These are phyloP conservation scores for Prochilodus magdalenae DNA, from an alignment of 2,113 vertebrate genomes.

Conservation along the genomic window DNA sequence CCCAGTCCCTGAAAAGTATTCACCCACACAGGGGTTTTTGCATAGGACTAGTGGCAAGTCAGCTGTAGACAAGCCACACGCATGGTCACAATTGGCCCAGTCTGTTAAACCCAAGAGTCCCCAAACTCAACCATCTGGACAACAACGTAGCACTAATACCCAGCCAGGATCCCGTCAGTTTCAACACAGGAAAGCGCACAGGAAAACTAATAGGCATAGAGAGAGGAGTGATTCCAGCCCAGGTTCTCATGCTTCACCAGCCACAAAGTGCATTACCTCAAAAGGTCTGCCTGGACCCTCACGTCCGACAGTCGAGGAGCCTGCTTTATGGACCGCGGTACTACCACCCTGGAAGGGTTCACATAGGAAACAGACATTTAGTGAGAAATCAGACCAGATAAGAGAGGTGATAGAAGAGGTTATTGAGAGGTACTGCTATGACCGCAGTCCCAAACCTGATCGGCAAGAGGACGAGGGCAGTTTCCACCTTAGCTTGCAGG, in stretches of 20 bases:
- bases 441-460: conserved; percentile 47
- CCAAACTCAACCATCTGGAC: conserved; percentile 27
- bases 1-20: conserved; percentile 42
- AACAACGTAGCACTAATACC: not conserved
- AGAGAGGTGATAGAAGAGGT: conserved; percentile 80
- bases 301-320: not conserved
- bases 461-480: conserved; percentile 73
- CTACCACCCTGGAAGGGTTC: conserved; percentile 48
- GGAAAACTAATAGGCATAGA: conserved; percentile 75
- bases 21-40: conserved; percentile 55
- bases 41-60: conserved; percentile 63
- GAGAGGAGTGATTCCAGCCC: conserved; percentile 50
- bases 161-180: conserved; percentile 26
- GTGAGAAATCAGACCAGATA: conserved; percentile 56
- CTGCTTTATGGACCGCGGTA: conserved; percentile 14
- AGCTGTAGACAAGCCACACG: conserved; percentile 53
- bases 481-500: conserved; percentile 77
- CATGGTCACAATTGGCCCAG: conserved; percentile 49
- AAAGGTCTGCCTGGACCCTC: conserved; percentile 8
- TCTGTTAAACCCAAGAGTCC: conserved; percentile 10
- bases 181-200: conserved; percentile 73
- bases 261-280: conserved; percentile 43
- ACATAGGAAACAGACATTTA: conserved; percentile 56
- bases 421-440: conserved; percentile 79
- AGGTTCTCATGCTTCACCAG: not conserved